Conservation (phyloP, 2,888 invertebrate genomes). For the Mythimna impura region DNA sequence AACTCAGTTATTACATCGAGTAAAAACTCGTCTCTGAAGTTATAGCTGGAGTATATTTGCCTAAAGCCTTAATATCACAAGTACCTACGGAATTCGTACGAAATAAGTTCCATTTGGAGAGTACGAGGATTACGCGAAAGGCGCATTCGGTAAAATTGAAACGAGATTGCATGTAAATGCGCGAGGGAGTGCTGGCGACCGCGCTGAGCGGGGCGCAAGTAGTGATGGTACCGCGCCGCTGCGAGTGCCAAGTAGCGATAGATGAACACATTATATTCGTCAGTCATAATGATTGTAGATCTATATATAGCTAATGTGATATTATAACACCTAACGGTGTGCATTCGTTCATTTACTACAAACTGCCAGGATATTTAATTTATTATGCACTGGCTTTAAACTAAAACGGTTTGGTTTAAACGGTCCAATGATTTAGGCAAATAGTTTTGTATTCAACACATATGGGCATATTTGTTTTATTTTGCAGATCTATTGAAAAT, state of each 20-base stretch:
- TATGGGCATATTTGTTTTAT: conserved; percentile 2
- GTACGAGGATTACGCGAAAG: conserved; percentile 60
- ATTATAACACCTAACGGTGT: background rate
- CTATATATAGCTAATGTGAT: background rate
- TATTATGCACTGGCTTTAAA: background rate
- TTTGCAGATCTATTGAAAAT: conserved; percentile 28
- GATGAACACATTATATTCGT: background rate
- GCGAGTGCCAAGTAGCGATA: background rate
- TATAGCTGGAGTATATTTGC: conserved; percentile 52
- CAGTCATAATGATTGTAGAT: too few species aligned
- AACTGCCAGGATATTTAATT: background rate
- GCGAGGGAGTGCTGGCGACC: conserved; percentile 20
- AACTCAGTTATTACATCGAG: conserved; percentile 46
- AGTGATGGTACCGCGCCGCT: background rate
- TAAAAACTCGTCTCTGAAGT: conserved; percentile 41
- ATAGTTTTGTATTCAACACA: conserved; percentile 20
- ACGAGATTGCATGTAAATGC: conserved; percentile 64
- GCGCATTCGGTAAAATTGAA: conserved; percentile 63
- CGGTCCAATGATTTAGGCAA: conserved; percentile 23
- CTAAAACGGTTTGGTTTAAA: conserved; percentile 6
- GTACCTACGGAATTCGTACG: conserved; percentile 35
- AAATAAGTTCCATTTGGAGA: conserved; percentile 62
- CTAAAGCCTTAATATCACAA: conserved; percentile 49
- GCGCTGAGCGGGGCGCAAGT: background rate
- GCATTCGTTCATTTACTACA: background rate